Evolutionary conservation across 92 coral and sea anemone species (phyloP).

Genomic region (Heliopora coerulea): DNA sequence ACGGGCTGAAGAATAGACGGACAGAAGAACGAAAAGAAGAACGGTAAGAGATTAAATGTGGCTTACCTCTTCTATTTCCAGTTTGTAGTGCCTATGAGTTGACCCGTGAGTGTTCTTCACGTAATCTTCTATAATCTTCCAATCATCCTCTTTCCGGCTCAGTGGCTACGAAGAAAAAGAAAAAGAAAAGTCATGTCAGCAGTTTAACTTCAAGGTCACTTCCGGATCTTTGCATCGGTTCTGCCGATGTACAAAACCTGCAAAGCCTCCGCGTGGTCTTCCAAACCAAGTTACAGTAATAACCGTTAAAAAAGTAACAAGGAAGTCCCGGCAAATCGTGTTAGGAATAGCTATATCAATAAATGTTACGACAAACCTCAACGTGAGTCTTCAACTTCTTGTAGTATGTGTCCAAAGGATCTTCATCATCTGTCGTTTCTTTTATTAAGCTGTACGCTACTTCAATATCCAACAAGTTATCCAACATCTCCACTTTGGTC

Average conservation of each 20-base stretch:
- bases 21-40: not conserved
- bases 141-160: conserved; percentile 63
- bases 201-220: not conserved
- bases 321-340: too few relatives aligned
- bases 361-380: conserved; percentile 56
- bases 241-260: too few relatives aligned
- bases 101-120: conserved; percentile 92
- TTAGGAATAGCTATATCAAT: too few relatives aligned
- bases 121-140: conserved; percentile 62
- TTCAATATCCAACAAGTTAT: conserved; percentile 89
- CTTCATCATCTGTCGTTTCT: conserved; percentile 77
- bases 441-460: conserved; percentile 96
- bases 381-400: conserved; percentile 85
- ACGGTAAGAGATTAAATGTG: not conserved
- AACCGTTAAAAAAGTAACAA: too few relatives aligned
- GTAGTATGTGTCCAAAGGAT: conserved; percentile 86
- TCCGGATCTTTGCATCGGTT: too few relatives aligned
- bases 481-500: conserved; percentile 96
- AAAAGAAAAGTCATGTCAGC: not conserved
- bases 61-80: conserved; percentile 80
- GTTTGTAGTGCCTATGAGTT: conserved; percentile 79
- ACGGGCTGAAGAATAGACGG: not conserved
- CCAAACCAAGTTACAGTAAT: too few relatives aligned
- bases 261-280: too few relatives aligned
- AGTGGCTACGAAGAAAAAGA: conserved; percentile 58